phyloP scores from a whole-genome alignment of 1,140 invertebrate genomes.

The Nixonia krombeini region DNA sequence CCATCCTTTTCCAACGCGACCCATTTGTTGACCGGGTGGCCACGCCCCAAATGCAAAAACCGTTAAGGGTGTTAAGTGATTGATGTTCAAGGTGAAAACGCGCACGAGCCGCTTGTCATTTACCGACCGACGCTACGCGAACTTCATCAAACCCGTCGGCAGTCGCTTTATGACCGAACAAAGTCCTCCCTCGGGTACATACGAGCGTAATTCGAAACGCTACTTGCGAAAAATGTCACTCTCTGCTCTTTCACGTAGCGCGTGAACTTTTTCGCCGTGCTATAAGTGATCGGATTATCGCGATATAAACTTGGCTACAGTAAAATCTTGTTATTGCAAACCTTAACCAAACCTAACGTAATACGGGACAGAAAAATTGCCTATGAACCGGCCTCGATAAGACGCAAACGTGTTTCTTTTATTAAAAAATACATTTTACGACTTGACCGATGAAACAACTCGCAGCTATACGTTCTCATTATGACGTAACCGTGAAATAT shows the following conservation, averaged over 20 bases:
- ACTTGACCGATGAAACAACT: too few species aligned
- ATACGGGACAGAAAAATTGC: too few species aligned
- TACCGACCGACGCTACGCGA: slow-evolving; percentile 24
- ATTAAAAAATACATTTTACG: too few species aligned
- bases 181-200: slow-evolving; percentile 30
- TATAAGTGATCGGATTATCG: slow-evolving; percentile 9
- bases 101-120: slow-evolving; percentile 30
- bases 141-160: slow-evolving; percentile 31
- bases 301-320: too few species aligned
- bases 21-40: slow-evolving; percentile 28
- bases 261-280: too few species aligned
- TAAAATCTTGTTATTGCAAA: too few species aligned
- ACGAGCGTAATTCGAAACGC: slow-evolving; percentile 30
- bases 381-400: too few species aligned
- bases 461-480: too few species aligned
- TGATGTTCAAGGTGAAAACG: slow-evolving; percentile 41
- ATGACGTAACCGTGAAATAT: too few species aligned
- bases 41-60: slow-evolving; percentile 27
- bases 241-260: slow-evolving; percentile 53
- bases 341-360: too few species aligned
- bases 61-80: slow-evolving; percentile 29
- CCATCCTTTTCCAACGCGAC: slow-evolving; percentile 16
- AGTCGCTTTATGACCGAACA: slow-evolving; percentile 35
- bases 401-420: too few species aligned
- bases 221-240: slow-evolving; percentile 56